A percentile compares a stretch with the other conserved stretches of the same genome.
phyloP scores from a whole-genome alignment of 2,888 invertebrate genomes.

The Diaphora mendica region DNA sequence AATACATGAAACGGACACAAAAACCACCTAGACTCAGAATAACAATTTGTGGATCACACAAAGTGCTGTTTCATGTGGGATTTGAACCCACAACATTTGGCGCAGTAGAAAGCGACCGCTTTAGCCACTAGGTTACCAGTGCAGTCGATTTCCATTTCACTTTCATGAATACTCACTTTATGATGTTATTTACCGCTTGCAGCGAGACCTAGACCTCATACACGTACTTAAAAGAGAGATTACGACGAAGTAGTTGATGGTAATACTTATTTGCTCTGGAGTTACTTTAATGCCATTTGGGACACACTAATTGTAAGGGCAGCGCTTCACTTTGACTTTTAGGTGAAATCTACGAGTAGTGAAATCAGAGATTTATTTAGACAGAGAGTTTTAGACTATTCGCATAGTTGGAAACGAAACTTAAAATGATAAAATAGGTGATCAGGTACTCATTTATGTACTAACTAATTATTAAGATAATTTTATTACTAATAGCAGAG shows the following conservation, averaged over 20 bases:
- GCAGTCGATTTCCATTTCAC: too few species aligned
- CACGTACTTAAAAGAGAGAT: conserved; percentile 37
- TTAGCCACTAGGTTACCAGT: too few species aligned
- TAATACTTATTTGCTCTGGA: conserved; percentile 36
- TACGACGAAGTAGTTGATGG: conserved; percentile 36
- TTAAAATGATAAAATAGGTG: not conserved
- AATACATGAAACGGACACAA: too few species aligned
- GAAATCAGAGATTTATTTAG: not conserved
- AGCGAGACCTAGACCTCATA: conserved; percentile 19
- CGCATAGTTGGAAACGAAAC: not conserved
- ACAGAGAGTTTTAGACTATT: not conserved
- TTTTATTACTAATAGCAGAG: too few species aligned
- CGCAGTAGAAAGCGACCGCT: too few species aligned
- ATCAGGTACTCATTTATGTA: not conserved
- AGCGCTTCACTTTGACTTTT: conserved; percentile 28
- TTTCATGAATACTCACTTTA: too few species aligned
- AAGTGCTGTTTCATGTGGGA: too few species aligned
- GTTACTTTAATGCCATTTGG: conserved; percentile 31
- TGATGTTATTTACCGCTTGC: conserved; percentile 17
- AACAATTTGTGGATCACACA: too few species aligned
- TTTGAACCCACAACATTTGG: too few species aligned
- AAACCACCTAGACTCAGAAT: too few species aligned
- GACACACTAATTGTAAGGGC: conserved; percentile 40
- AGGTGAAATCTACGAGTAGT: conserved; percentile 2
- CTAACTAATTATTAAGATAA: not conserved